Conservation (phyloP, 2,888 invertebrate species). For the Perizoma affinitatum region DNA sequence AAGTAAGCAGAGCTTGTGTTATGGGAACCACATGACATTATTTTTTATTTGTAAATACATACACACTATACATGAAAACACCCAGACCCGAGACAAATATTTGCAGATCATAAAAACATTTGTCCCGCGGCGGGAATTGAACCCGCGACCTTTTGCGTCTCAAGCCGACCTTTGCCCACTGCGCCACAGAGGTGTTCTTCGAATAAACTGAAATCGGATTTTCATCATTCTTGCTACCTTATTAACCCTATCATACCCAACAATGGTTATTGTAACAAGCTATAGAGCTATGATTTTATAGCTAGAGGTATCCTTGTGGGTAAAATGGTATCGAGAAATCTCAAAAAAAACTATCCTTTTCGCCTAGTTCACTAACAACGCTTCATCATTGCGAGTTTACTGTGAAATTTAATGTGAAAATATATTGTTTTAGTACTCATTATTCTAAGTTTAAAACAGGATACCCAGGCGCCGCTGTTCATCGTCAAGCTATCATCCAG, state of each 20-base stretch:
- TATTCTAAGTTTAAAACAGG: constrained; percentile 18
- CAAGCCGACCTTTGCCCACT: no score
- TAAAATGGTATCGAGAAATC: constrained; percentile 1
- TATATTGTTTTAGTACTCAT: background rate
- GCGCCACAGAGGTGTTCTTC: no score
- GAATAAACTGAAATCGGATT: background rate
- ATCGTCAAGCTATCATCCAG: background rate
- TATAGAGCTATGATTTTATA: constrained; percentile 13
- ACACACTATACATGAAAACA: no score
- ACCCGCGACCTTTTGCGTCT: no score
- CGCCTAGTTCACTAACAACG: background rate
- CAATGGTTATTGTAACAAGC: constrained; percentile 22
- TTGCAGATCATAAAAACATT: no score
- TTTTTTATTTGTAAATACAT: no score
- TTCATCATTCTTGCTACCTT: background rate
- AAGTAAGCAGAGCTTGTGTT: no score
- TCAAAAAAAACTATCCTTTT: background rate
- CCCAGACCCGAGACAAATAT: no score
- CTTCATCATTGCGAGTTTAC: constrained; percentile 7
- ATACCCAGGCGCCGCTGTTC: constrained; percentile 2
- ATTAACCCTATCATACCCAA: background rate
- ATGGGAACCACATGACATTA: no score
- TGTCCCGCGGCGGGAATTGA: no score
- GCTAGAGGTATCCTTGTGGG: constrained; percentile 12
- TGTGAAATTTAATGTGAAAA: background rate